These are phyloP conservation scores for Macrotis lagotis DNA, from an alignment of 2,113 vertebrate species.

Conservation along the genomic window DNA sequence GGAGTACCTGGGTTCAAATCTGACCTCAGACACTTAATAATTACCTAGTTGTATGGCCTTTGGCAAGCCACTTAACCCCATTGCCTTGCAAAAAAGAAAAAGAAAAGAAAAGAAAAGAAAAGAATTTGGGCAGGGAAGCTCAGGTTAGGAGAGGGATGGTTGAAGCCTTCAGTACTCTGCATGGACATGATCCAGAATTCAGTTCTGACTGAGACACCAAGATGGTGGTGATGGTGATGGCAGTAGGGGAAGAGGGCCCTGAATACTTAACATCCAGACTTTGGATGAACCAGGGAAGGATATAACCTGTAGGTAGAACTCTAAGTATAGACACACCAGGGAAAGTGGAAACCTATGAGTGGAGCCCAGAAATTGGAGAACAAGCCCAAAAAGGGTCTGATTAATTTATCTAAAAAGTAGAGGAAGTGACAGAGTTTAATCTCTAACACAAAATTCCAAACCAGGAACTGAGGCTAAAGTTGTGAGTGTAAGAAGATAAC, in stretches of 20 bases:
- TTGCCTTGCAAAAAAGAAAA: no score
- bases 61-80: no score
- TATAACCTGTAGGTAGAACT: neutral
- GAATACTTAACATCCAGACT: neutral
- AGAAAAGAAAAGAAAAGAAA: no score
- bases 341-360: neutral
- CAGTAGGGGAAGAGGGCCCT: neutral
- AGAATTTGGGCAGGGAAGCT: neutral
- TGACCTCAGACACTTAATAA: no score
- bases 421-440: neutral
- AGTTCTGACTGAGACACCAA: neutral
- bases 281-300: neutral
- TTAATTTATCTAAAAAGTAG: neutral
- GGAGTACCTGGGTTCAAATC: no score
- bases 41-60: no score
- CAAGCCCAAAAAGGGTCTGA: no score
- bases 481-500: neutral
- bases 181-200: neutral
- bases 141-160: neutral
- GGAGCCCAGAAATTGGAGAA: neutral
- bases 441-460: neutral
- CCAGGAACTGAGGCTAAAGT: neutral
- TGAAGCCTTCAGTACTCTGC: neutral
- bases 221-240: neutral
- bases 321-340: neutral